Percentiles rank a stretch among this genome's conserved stretches.
Conservation (phyloP, 2,888 invertebrate species). For the Aspidiotus destructor region DNA sequence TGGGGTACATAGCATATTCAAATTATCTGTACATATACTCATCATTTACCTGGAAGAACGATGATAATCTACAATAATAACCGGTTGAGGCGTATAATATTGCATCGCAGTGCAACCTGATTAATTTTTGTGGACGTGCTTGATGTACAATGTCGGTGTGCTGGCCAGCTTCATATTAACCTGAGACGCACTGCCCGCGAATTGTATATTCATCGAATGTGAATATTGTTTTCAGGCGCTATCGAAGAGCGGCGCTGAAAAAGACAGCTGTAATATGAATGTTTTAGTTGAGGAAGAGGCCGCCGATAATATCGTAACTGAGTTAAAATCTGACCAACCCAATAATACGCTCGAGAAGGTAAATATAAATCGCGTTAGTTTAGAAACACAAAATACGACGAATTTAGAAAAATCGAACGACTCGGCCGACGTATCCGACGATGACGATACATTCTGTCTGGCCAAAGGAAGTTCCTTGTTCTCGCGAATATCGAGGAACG, state of each 20-base stretch:
- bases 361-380: slow-evolving; percentile 1
- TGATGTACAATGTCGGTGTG: not conserved
- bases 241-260: slow-evolving; percentile 2
- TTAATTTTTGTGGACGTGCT: too few relatives aligned
- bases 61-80: too few relatives aligned
- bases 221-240: not conserved
- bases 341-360: slow-evolving; percentile 3
- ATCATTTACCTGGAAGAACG: too few relatives aligned
- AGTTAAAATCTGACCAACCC: not conserved
- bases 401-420: slow-evolving; percentile 28
- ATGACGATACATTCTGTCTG: slow-evolving; percentile 49
- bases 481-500: slow-evolving; percentile 53
- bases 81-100: too few relatives aligned
- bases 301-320: not conserved
- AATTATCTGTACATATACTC: too few relatives aligned
- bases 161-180: not conserved
- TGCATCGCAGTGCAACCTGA: too few relatives aligned
- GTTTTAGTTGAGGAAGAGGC: not conserved
- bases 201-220: not conserved
- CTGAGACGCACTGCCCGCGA: not conserved
- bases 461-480: slow-evolving; percentile 59
- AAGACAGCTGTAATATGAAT: not conserved
- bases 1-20: too few relatives aligned
- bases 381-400: not conserved
- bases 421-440: slow-evolving; percentile 35